These are phyloP conservation scores for Tigriopus japonicus DNA, from an alignment of 1,140 invertebrate genomes.

Conservation along the genomic window DNA sequence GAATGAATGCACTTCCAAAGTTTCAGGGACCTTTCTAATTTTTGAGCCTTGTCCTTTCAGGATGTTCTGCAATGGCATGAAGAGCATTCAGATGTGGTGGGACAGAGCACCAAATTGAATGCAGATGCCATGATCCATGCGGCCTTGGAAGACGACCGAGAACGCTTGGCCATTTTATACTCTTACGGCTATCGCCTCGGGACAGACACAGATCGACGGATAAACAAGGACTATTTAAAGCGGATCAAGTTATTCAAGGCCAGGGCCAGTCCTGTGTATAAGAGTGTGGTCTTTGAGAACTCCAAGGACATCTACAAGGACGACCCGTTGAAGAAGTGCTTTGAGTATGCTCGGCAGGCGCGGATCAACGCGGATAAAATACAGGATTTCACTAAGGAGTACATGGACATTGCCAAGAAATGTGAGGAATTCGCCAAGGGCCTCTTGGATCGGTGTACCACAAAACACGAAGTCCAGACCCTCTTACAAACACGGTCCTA, in stretches of 20 bases:
- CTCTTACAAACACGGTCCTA: constrained; percentile 10
- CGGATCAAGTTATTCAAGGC: constrained; percentile 11
- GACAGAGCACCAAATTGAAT: constrained; percentile 5
- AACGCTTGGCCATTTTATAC: constrained; percentile 1
- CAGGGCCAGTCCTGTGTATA: constrained; percentile 11
- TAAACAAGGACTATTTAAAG: constrained; percentile 13
- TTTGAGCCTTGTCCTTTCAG: not conserved
- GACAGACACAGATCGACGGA: constrained; percentile 4
- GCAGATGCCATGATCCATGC: constrained; percentile 11
- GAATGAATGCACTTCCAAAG: no score
- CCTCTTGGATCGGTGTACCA: constrained; percentile 8
- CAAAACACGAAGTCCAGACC: constrained; percentile 11
- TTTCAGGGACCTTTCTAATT: not conserved
- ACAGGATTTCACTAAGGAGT: constrained; percentile 23
- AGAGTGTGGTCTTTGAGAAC: not conserved
- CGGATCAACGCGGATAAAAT: constrained; percentile 66
- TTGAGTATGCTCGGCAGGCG: constrained; percentile 55
- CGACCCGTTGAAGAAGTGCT: constrained; percentile 5
- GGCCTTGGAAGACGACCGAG: constrained; percentile 6
- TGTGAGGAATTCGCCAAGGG: constrained; percentile 9
- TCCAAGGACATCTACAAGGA: constrained; percentile 3
- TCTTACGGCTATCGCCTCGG: not conserved
- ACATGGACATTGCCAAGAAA: constrained; percentile 6
- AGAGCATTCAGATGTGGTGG: not conserved
- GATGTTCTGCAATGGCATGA: constrained; percentile 7